These are phyloP conservation scores for Falcaria lacertinaria DNA, from an alignment of 2,888 invertebrate species.

Conservation along the genomic window DNA sequence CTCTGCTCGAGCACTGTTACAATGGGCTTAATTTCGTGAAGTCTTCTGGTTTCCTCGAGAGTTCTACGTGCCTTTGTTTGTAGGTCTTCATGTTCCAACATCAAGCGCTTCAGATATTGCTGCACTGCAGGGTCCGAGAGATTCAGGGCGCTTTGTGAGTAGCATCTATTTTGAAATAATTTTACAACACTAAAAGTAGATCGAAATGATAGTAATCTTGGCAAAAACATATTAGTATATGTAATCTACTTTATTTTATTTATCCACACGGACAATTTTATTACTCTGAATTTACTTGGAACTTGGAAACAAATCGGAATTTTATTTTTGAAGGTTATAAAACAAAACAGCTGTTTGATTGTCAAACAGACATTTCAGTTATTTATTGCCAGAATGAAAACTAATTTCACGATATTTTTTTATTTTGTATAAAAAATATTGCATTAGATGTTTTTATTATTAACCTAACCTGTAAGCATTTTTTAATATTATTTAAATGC, in stretches of 20 bases:
- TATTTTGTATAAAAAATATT: no score
- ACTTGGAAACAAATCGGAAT: background rate
- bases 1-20: constrained; percentile 80
- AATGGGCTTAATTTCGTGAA: constrained; percentile 76
- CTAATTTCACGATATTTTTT: no score
- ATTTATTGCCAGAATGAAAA: no score
- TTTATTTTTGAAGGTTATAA: background rate
- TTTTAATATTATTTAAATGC: background rate
- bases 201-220: constrained; percentile 31
- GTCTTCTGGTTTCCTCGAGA: constrained; percentile 44
- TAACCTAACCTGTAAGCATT: background rate
- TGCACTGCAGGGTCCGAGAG: constrained; percentile 68
- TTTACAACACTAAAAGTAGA: constrained; percentile 36
- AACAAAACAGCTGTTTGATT: background rate
- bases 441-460: background rate
- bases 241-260: no score
- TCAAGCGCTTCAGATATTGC: constrained; percentile 71
- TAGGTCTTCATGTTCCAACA: constrained; percentile 76
- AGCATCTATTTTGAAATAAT: constrained; percentile 27
- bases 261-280: no score
- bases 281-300: background rate
- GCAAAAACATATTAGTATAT: no score
- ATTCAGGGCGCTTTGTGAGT: constrained; percentile 53
- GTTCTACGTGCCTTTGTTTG: constrained; percentile 45
- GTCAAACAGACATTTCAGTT: background rate